Base-by-base conservation (phyloP, 2,888 invertebrate species). In the Steinernema hermaphroditum region DNA sequence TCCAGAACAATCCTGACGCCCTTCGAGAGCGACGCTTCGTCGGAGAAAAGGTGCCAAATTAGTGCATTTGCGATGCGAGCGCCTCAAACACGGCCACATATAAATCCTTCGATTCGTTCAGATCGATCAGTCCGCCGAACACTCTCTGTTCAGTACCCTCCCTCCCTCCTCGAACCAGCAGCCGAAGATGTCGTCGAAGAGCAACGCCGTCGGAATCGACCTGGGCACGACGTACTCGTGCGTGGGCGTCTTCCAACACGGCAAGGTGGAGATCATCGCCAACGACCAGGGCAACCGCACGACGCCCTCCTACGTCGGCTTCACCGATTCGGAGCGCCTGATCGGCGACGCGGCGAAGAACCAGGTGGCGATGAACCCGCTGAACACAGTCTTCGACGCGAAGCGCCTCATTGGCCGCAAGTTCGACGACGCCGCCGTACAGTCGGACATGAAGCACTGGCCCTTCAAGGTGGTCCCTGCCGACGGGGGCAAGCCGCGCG, bases 361-460 rank as follows among this genome's bases (percentile, higher is more conserved):
- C 79, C 89, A 89, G 80, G 88, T 88, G 37, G 89, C 89, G 72
- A 87, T 88, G 87, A 89, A 89, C 79, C 89, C 89, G 37, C 82
- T 80, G 73, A 89, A 89, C 83, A 88, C 89, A 29, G 87, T 89
- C 16, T 89, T 89, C 83, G 88, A 41, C 16, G 43, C 43, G 9
- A 41, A 41, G 16, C 43, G 43, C 16, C 43, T 41, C 16, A 41
- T 89, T 77, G 89, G 89, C 24, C 86, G 89, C 62, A 46, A 57
- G 82, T 93, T 91, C 86, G 91, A 92, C 80, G 94, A 94, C 84
- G 87, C 90, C 0, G 91, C 91, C 81, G 92, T 93, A 50, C 92
- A 92, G 84, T 89, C 90, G 34, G 93, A 93, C 87, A 91, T 92
- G 90, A 92, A 92, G 83, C 91, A 92, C 81, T 87, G 87, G 87